Evolutionary conservation across 2,888 invertebrate genomes (phyloP), one percentile per base, ranked within the genome.

Genomic region (Trichacis sp.): DNA sequence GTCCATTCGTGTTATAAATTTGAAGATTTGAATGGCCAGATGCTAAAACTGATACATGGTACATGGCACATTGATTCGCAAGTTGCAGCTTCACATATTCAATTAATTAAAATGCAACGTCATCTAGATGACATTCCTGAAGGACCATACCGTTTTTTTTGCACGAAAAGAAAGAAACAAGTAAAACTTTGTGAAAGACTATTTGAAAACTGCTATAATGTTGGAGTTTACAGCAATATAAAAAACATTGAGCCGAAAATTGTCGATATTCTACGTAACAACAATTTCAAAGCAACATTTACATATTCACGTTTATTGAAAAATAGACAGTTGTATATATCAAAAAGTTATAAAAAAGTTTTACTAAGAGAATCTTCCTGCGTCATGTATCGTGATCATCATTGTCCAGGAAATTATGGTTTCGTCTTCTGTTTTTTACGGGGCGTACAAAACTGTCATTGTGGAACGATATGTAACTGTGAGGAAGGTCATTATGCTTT

Each of bases 11-110:
- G 33, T n/a, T 33, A 33, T n/a, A n/a, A n/a, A n/a, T n/a, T n/a
- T n/a, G n/a, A n/a, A n/a, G n/a, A n/a, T n/a, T n/a, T n/a, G n/a
- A 70, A 70, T 45, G 56, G 53, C 9, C 48, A 48, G 54, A 20
- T 66, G 9, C 52, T 62, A 14, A 54, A 50, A 20, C 47, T 42
- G 19, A 33, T 58, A 15, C 55, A 62, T 17, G 59, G 51, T 17
- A 60, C 60, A 12, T 2, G 45, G 11, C 49, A 36, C 18, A 49
- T 60, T 18, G 59, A 36, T 5, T 54, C 60, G 9, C 60, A 60
- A 54, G 30, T 50, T 24, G 62, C 47, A 12, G 36, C 18, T 2
- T 5, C 45, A 1, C 62, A 66, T 46, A 40, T 2, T 38, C 52
- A 24, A 12, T 6, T 54, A 18, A 42, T 62, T 17, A 45, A 50